Conservation (phyloP, 1,140 invertebrate genomes). For the honey bee (Apis mellifera) region DNA sequence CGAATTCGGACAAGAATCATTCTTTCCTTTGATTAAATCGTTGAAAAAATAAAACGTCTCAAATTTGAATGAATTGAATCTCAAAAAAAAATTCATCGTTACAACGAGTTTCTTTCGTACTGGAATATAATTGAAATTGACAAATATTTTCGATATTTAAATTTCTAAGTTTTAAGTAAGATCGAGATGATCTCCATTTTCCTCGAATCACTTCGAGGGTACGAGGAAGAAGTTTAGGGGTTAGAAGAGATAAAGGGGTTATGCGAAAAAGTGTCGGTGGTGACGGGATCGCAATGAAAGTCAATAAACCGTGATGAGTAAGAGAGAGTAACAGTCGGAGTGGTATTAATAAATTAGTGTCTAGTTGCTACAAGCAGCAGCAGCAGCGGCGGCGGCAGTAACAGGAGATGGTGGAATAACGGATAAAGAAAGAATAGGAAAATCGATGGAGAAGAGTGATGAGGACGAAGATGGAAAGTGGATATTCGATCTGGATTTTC, state of each 20-base stretch:
- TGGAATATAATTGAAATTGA: no score
- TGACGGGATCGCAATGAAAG: constrained; percentile 74
- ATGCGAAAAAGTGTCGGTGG: constrained; percentile 54
- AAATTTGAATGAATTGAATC: no score
- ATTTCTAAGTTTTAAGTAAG: neutral
- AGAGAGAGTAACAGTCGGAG: constrained; percentile 72
- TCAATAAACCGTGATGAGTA: constrained; percentile 78
- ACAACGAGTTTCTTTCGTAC: no score
- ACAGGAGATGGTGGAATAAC: constrained; percentile 36
- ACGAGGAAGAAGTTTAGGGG: neutral
- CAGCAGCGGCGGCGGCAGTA: constrained; percentile 42
- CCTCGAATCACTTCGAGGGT: no score
- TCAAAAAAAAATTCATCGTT: no score
- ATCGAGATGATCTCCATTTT: neutral
- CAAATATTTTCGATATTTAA: neutral
- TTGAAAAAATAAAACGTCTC: no score
- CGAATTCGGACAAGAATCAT: no score
- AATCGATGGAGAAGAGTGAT: neutral
- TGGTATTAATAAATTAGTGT: constrained; percentile 79
- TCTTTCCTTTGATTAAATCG: no score
- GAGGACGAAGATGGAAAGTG: neutral
- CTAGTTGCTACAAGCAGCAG: constrained; percentile 69
- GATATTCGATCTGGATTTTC: neutral
- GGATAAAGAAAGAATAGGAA: constrained; percentile 26
- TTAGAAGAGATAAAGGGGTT: constrained; percentile 2